Evolutionary conservation across 2,797 vertebrate genomes (phyloP).

Genomic region (Urocyon cinereoargenteus): DNA sequence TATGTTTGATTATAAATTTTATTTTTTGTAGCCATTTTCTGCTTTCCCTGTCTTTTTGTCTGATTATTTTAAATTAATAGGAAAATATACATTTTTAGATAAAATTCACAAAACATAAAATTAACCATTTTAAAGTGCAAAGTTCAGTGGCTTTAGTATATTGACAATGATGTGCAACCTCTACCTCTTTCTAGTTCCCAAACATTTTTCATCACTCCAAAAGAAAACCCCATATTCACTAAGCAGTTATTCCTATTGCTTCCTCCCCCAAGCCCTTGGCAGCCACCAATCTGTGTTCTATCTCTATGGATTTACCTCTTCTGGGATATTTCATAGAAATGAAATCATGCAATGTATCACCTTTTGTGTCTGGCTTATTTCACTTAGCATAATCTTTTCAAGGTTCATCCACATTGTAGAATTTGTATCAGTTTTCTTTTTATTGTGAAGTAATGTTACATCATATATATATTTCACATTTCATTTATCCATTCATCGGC

Average conservation of each 20-base stretch:
- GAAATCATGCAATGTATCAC: neutral
- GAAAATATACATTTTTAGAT: constrained; percentile 7
- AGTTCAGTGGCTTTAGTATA: neutral
- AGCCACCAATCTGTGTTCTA: neutral
- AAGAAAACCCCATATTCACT: neutral
- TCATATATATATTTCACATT: neutral
- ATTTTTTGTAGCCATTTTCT: neutral
- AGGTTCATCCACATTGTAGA: neutral
- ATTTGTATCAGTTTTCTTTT: neutral
- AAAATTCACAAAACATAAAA: neutral
- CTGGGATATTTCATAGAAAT: neutral
- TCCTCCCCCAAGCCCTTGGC: neutral
- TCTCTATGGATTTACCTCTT: neutral
- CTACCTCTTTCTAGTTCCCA: neutral
- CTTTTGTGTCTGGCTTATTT: neutral
- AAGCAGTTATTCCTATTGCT: neutral
- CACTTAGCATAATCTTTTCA: neutral
- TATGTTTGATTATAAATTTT: neutral
- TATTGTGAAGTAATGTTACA: neutral
- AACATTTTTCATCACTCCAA: neutral
- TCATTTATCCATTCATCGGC: neutral
- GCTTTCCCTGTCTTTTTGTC: neutral
- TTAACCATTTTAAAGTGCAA: neutral
- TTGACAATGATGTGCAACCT: neutral
- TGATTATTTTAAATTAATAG: constrained; percentile 4